Evolutionary conservation across 2,113 vertebrate genomes (phyloP), one percentile per base, ranked within the genome.

Genomic region (Rhodinocichla rosea): DNA sequence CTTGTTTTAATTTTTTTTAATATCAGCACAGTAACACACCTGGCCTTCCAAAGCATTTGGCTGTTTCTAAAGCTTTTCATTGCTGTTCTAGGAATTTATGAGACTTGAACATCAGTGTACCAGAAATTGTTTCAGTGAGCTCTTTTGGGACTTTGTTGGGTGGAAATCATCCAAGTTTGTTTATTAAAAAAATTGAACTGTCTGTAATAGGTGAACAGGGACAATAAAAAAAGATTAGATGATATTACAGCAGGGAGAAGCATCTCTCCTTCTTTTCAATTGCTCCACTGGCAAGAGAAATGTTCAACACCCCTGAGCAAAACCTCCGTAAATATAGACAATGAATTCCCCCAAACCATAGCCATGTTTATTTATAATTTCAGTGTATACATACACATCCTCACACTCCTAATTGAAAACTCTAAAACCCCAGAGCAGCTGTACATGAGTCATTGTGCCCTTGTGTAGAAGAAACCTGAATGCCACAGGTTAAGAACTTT

Each of bases 161-260:
- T 89, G 28, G 73, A 94, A 96, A 83, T 76, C 26, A 89, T 90
- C 50, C 40, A 65, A 81, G 50, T 94, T 88, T 65, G 21, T 80
- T 95, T 80, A 89, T 88, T 76, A 59, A 90, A 86, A 91, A 80
- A 65, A 53, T 32, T 33, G 53, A 93, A 64, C 71, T 60, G 53
- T 33, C 39, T 90, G 14, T 91, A 87, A 65, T 74, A 81, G 52
- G 32, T 35, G 69, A 2, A 4, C 33, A 67, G 3, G 33, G 30
- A 33, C 60, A 87, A 83, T 77, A 67, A 53, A 67, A 91, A 86
- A 84, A 81, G 28, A 79, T 70, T 32, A 68, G 62, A 73, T 74
- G 19, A 12, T 62, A 69, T 49, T 63, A 45, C 32, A 87, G 28
- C 26, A 49, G 26, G 15, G 28, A 60, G 78, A 77, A 86, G 24